Evolutionary conservation across 2,888 invertebrate genomes (phyloP).

Genomic region (Meteorus colon): DNA sequence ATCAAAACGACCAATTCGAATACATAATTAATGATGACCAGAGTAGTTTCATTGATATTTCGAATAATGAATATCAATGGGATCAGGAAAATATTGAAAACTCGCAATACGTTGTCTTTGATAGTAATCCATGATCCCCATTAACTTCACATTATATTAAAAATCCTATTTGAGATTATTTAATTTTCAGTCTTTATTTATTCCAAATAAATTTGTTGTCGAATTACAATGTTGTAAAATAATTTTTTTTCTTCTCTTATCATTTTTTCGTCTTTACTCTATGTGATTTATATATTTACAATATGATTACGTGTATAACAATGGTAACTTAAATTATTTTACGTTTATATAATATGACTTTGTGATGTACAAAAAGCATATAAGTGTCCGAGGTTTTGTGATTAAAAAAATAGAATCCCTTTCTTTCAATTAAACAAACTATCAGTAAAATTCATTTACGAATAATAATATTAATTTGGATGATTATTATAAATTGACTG

Average conservation of each 20-base stretch:
- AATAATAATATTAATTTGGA: background rate
- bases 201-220: constrained; percentile 10
- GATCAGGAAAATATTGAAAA: background rate
- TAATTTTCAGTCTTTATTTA: constrained; percentile 32
- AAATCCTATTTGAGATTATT: background rate
- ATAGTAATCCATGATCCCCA: background rate
- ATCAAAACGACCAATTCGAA: background rate
- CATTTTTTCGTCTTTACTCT: constrained; percentile 11
- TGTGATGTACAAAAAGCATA: constrained; percentile 1
- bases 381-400: background rate
- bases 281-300: constrained; percentile 27
- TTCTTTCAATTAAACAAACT: background rate
- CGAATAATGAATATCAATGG: background rate
- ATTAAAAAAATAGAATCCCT: background rate
- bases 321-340: background rate
- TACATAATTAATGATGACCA: background rate
- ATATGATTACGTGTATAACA: constrained; percentile 1
- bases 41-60: background rate
- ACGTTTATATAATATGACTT: constrained; percentile 1
- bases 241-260: constrained; percentile 12
- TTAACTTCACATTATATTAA: background rate
- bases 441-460: background rate
- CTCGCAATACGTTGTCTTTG: background rate
- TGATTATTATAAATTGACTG: background rate
- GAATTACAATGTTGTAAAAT: constrained; percentile 35